Evolutionary conservation across 1,140 invertebrate species (phyloP), one percentile per base, ranked within the genome.

Genomic region (Elymnias hypermnestra): DNA sequence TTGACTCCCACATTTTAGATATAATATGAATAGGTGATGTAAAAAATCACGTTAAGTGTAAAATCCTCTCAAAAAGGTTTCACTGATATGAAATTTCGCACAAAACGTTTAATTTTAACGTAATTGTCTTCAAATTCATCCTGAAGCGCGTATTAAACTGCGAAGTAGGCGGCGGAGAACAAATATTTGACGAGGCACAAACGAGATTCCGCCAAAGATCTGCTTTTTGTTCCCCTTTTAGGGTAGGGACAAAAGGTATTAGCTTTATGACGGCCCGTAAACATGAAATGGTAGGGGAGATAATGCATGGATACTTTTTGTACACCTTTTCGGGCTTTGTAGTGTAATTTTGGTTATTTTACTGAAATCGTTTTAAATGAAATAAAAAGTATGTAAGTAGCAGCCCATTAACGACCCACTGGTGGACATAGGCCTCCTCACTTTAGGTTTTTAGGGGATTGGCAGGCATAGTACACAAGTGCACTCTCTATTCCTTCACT

Each of bases 221-320:
- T 17, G 36, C 44, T 39, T 33, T 33, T 33, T 33, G 31, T 33
- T 8, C 18, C 17, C 18, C 44, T 10, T 31, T 15, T 17, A 28
- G 17, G 38, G 25, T 28, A 36, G 40, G 45, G 43, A 71, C 62
- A 62, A 63, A 64, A 60, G 62, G 54, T 57, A 63, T 71, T 63
- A 61, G 46, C 47, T 67, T 72, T 72, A 72, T 53, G 58, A 66
- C 53, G 22, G 31, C 44, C 45, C 58, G 53, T 63, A 69, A 69
- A 72, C 59, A 69, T 52, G 54, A 49, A 57, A 63, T 51, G 45
- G 47, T 57, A 52, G 54, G 54, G 37, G 35, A 59, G 59, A 63
- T 63, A 67, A 54, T 39, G 13, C 41, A 50, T 37, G 51, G 38
- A 46, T 42, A 37, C 44, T 38, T 43, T 52, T 43, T 26, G 23